Conservation (phyloP, 2,797 vertebrate species). For the Protosalanx chinensis region DNA sequence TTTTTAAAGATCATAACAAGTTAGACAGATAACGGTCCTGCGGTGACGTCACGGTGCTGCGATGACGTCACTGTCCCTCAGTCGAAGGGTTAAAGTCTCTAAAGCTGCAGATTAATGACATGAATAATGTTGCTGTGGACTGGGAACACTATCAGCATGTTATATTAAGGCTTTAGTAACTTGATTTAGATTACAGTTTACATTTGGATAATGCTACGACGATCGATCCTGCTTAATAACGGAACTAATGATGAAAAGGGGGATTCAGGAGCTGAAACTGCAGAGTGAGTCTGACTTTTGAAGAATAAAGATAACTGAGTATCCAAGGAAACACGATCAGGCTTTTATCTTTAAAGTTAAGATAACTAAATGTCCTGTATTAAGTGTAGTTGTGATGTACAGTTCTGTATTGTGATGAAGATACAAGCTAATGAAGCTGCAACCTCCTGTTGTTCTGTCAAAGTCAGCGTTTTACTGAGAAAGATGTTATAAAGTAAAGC, state of each 20-base stretch:
- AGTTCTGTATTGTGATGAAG: not conserved
- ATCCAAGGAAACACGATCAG: conserved; percentile 27
- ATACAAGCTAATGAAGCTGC: not conserved
- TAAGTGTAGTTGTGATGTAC: not conserved
- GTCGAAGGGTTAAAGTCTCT: no score
- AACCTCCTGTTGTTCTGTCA: no score
- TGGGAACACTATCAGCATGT: not conserved
- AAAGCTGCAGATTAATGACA: not conserved
- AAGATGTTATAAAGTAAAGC: no score
- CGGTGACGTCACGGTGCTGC: conserved; percentile 3
- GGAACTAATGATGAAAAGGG: conserved; percentile 58
- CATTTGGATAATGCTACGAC: conserved; percentile 48
- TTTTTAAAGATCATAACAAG: not conserved
- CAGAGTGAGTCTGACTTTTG: conserved; percentile 67
- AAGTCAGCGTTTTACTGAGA: no score
- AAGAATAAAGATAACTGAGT: conserved; percentile 8
- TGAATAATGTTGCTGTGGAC: not conserved
- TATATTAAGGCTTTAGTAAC: not conserved
- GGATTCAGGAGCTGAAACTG: conserved; percentile 70
- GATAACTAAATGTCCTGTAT: not conserved
- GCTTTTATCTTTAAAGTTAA: not conserved
- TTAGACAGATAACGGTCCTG: conserved; percentile 28
- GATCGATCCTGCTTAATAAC: conserved; percentile 30
- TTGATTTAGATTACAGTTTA: not conserved
- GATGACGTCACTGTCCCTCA: conserved; percentile 64